These are phyloP conservation scores for Ophioninae sp. DNA, from an alignment of 2,888 invertebrate species.

Conservation along the genomic window DNA sequence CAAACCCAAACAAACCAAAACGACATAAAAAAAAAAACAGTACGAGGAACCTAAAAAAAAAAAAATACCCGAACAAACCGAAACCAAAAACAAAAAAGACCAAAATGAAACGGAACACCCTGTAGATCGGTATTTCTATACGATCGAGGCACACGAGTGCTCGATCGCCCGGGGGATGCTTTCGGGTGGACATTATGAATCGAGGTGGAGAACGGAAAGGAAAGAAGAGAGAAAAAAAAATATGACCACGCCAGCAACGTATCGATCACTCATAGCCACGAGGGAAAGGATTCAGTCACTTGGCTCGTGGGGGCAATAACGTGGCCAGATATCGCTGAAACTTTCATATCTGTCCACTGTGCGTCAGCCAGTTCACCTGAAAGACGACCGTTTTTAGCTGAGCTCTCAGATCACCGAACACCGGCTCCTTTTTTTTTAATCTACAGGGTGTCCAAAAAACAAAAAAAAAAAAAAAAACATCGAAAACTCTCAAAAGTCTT, in stretches of 20 bases:
- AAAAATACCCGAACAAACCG: no score
- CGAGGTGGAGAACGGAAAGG: not conserved
- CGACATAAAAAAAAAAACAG: no score
- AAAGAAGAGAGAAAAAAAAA: constrained; percentile 17
- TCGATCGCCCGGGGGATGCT: constrained; percentile 42
- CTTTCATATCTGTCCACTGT: constrained; percentile 4
- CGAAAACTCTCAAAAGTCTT: no score
- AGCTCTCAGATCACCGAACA: not conserved
- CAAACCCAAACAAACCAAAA: no score
- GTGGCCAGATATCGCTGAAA: constrained; percentile 7
- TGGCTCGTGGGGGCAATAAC: constrained; percentile 35
- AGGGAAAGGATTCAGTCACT: constrained; percentile 21
- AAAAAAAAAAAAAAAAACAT: no score
- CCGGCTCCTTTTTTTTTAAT: not conserved
- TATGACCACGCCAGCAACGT: constrained; percentile 21
- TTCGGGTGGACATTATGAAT: constrained; percentile 31
- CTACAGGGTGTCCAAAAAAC: no score
- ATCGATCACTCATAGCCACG: constrained; percentile 34
- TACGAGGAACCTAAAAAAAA: no score
- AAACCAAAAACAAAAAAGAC: no score
- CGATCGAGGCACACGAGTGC: constrained; percentile 12
- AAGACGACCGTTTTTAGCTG: not conserved
- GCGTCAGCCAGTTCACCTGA: not conserved
- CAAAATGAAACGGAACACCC: not conserved
- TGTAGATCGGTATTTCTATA: not conserved